Conservation (phyloP, 1,140 invertebrate genomes). For the Drosophila subpulchrella region DNA sequence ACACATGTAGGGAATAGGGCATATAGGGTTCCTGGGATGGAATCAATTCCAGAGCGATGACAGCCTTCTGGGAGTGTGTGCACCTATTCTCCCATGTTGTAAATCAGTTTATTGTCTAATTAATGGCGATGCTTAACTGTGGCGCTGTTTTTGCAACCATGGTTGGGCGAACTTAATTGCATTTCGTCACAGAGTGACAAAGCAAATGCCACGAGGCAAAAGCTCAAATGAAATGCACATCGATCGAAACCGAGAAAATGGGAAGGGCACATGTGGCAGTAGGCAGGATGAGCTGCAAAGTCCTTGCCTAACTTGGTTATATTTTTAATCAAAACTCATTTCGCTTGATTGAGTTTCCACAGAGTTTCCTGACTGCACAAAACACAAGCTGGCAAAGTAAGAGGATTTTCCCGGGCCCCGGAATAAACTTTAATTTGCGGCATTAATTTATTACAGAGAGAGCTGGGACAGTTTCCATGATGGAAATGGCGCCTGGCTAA, state of each 20-base stretch:
- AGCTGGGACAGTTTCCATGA: constrained; percentile 28
- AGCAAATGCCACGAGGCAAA: constrained; percentile 47
- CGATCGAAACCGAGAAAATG: constrained; percentile 16
- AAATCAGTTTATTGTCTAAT: constrained; percentile 76
- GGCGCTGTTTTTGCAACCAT: not conserved
- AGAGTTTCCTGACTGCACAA: constrained; percentile 14
- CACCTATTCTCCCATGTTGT: constrained; percentile 32
- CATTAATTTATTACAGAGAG: constrained; percentile 31
- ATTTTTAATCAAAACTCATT: constrained; percentile 82
- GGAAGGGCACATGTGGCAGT: not conserved
- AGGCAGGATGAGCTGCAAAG: constrained; percentile 36
- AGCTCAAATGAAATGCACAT: constrained; percentile 45
- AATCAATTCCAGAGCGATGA: not conserved
- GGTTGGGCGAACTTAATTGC: constrained; percentile 41
- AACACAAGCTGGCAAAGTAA: not conserved
- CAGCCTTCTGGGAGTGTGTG: not conserved
- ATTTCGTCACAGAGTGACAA: constrained; percentile 44
- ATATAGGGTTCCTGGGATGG: not conserved
- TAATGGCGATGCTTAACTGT: constrained; percentile 42
- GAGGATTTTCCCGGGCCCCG: not conserved
- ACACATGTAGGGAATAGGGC: not conserved
- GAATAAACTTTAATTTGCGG: constrained; percentile 41
- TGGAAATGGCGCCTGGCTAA: constrained; percentile 26
- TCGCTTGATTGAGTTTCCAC: constrained; percentile 75
- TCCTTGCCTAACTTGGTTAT: constrained; percentile 71